A percentile compares a stretch with the other conserved stretches of the same genome.
Evolutionary conservation across 2,888 invertebrate species (phyloP).

Genomic region (Piscicola geometra): DNA sequence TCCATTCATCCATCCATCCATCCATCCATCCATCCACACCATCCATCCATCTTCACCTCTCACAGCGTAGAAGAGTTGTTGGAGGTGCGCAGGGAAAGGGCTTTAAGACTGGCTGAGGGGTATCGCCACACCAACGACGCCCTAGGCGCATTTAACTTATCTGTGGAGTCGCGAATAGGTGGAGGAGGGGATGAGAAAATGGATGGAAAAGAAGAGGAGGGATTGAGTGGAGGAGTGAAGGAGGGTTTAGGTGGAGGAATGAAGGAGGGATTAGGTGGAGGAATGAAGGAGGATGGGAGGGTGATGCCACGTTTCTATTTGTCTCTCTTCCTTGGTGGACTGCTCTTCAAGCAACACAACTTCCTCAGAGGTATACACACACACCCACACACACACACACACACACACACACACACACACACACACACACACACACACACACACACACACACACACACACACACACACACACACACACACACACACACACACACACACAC

Average conservation of each 20-base stretch:
- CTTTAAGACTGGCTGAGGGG: conserved; percentile 4
- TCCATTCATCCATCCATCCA: no score
- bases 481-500: no score
- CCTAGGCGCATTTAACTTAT: neutral
- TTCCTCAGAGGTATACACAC: neutral
- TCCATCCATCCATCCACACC: neutral
- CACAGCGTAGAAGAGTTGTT: conserved; percentile 21
- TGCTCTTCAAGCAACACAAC: conserved; percentile 1
- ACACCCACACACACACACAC: neutral
- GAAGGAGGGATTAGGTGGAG: neutral
- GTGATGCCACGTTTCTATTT: neutral
- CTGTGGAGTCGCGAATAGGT: neutral
- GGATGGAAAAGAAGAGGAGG: no score
- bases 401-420: neutral
- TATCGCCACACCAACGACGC: neutral
- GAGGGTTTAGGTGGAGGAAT: no score
- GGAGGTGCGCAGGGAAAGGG: neutral
- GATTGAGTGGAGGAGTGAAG: no score
- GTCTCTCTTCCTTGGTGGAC: conserved; percentile 12
- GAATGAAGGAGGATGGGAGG: neutral
- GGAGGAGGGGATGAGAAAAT: neutral
- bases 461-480: neutral
- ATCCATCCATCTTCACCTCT: neutral
- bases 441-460: neutral
- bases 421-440: neutral